A percentile compares a stretch with the other conserved stretches of the same genome.
Conservation (phyloP, 2,797 vertebrate species). For the Sus cebifrons region DNA sequence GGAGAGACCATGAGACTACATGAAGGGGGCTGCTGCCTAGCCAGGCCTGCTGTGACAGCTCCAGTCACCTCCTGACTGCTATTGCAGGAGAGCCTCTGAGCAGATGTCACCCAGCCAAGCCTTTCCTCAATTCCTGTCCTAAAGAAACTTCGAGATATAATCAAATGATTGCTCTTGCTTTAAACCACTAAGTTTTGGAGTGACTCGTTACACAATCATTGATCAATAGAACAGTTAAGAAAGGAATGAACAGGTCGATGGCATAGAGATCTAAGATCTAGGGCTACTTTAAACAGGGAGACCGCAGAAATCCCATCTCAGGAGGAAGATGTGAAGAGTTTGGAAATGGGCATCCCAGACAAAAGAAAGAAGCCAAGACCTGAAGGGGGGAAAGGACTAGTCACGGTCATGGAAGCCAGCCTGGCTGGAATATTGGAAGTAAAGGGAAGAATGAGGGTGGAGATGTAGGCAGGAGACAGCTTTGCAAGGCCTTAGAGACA, state of each 20-base stretch:
- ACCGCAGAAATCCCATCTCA: background rate
- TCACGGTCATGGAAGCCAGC: background rate
- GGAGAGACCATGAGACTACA: background rate
- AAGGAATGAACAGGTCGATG: background rate
- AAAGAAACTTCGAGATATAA: background rate
- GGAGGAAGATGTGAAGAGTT: background rate
- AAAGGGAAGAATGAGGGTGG: background rate
- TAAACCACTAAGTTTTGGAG: background rate
- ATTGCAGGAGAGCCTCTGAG: rapidly evolving
- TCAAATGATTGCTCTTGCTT: constrained; percentile 12
- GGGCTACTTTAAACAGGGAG: background rate
- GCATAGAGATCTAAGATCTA: background rate
- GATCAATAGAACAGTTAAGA: background rate
- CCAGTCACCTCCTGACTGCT: background rate
- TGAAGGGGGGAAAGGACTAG: background rate
- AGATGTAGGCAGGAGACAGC: background rate
- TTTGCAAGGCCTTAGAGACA: background rate
- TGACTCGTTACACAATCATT: background rate
- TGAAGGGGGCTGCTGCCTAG: background rate
- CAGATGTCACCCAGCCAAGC: background rate
- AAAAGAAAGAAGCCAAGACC: background rate
- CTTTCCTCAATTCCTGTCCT: background rate
- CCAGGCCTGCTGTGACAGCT: background rate
- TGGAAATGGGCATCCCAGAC: background rate
- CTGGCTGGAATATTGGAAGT: background rate